phyloP scores from a whole-genome alignment of 2,797 vertebrate species.

The Microcaecilia unicolor region DNA sequence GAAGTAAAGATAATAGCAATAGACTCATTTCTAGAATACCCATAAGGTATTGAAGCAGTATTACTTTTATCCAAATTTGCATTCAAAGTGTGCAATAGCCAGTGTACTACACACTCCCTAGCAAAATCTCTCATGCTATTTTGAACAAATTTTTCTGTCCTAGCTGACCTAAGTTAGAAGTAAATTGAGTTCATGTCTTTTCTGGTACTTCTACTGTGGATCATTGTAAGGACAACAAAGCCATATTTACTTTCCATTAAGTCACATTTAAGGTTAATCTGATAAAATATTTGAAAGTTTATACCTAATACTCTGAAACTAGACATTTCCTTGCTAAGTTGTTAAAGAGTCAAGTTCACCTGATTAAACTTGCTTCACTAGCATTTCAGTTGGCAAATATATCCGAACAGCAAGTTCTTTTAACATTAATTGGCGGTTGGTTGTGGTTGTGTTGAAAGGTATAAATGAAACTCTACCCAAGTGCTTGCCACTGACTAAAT shows the following conservation, averaged over 20 bases:
- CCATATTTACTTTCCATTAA: slow-evolving; percentile 22
- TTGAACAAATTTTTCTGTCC: no score
- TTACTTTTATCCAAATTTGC: no score
- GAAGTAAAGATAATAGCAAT: no score
- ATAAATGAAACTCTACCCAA: slow-evolving; percentile 52
- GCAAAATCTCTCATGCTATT: no score
- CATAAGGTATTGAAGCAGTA: no score
- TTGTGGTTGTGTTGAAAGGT: slow-evolving; percentile 39
- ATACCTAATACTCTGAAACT: slow-evolving; percentile 16
- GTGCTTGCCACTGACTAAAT: slow-evolving; percentile 37
- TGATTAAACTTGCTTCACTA: slow-evolving; percentile 42
- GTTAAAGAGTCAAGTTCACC: slow-evolving; percentile 29
- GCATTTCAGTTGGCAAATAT: slow-evolving; percentile 43
- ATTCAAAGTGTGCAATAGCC: no score
- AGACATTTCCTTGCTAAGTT: slow-evolving; percentile 23
- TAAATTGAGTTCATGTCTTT: no score
- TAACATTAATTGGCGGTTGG: slow-evolving; percentile 32
- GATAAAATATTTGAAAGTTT: slow-evolving; percentile 15
- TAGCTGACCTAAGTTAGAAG: no score
- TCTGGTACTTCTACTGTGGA: no score
- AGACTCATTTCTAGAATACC: no score
- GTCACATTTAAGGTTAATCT: slow-evolving; percentile 10
- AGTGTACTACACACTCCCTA: no score
- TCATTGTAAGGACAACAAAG: no score
- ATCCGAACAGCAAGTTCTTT: slow-evolving; percentile 35